Evolutionary conservation across 2,797 vertebrate genomes (phyloP), one percentile per base, ranked within the genome.

Genomic region (Perodicticus potto): DNA sequence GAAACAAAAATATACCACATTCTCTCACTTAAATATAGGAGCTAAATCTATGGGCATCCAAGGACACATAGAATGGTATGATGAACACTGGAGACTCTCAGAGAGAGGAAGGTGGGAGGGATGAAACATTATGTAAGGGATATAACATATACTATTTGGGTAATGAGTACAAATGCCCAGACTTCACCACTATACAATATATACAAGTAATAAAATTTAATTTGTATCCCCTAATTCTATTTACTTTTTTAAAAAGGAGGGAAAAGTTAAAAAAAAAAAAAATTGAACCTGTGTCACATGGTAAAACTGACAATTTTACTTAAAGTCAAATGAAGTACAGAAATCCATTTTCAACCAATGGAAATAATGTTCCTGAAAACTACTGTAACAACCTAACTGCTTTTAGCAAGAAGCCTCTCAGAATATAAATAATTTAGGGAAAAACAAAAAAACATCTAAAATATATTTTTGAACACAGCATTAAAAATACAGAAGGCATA

Each of bases 321-420:
- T 85, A 72, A 29, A 55, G 70, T 83, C 17, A 49, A 84, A 72
- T 32, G 34, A 92, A 81, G 23, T 59, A 61, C 4, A 90, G 69
- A 92, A 86, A 91, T 37, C 9, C 61, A 57, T 40, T 86, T 55
- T 32, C 5, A 80, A 86, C 4, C 55, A 91, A 83, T 29, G 67
- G 1, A 95, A 34, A 63, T 67, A 89, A n/a, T 65, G 29, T 84
- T 82, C 55, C 83, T 78, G n/a, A 93, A 91, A 84, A 94, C n/a
- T 17, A 25, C 27, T 73, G 69, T 0, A 83, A 70, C 19, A 77
- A 78, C 32, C 72, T 67, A 73, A 73, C 55, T 29, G 27, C 86
- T 67, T 90, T 86, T 78, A 80, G 16, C 13, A 85, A 82, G 40
- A 70, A 25, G 13, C 83, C 22, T 94, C 61, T n/a, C 20, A 89